phyloP scores from a whole-genome alignment of 2,113 vertebrate species.

The Nycticryphes semicollaris region DNA sequence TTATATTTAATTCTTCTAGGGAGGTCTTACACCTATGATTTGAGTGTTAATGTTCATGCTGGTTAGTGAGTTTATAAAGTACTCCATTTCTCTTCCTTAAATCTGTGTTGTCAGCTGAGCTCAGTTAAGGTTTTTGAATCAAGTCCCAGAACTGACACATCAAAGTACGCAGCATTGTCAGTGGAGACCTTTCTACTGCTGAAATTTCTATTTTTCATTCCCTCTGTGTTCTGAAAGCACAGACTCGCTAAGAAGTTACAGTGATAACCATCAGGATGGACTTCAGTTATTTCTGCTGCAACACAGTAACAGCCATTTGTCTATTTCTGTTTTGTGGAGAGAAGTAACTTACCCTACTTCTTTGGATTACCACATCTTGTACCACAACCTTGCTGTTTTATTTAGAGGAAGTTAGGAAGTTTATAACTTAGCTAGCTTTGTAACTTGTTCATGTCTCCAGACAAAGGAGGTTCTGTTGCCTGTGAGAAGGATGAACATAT shows the following conservation, averaged over 20 bases:
- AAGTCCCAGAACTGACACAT: not conserved
- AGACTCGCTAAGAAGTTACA: not conserved
- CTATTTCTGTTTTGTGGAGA: not conserved
- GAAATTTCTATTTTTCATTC: not conserved
- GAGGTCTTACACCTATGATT: not conserved
- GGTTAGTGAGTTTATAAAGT: not conserved
- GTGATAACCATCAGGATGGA: not conserved
- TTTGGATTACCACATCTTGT: not conserved
- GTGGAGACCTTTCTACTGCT: not conserved
- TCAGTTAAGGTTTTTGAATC: not conserved
- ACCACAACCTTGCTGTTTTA: not conserved
- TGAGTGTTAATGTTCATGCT: not conserved
- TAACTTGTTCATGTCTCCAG: not conserved
- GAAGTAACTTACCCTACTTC: not conserved
- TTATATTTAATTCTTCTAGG: not conserved
- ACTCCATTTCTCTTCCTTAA: not conserved
- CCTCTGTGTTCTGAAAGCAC: not conserved
- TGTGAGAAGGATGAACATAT: not conserved
- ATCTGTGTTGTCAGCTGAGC: rapidly evolving
- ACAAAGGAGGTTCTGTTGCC: not conserved
- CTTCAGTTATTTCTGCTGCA: not conserved
- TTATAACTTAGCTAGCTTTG: not conserved
- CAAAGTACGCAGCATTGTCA: not conserved
- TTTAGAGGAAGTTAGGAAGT: not conserved
- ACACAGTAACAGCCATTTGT: not conserved